A percentile compares a stretch with the other conserved stretches of the same genome.
Conservation (phyloP, 64 coral and sea anemone species). For the Montipora efflorescens region DNA sequence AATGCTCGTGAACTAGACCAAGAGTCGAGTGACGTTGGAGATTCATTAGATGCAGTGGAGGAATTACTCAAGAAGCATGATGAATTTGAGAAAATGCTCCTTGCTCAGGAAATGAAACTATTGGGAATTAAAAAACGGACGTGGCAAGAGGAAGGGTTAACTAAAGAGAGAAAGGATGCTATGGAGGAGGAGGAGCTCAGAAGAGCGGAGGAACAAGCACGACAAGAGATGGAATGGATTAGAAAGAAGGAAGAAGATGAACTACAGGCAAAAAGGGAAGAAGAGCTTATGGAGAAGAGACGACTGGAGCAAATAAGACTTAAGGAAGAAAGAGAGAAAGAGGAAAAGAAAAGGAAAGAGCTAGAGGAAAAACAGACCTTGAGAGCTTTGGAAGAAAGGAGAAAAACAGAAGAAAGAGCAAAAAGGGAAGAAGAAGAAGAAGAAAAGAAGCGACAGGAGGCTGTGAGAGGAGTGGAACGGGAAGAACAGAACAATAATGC, state of each 20-base stretch:
- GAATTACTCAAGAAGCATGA: slow-evolving; percentile 95
- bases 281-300: background rate
- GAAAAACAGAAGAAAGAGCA: slow-evolving; percentile 35
- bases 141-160: slow-evolving; percentile 63
- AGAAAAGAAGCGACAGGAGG: slow-evolving; percentile 37
- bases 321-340: background rate
- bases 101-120: slow-evolving; percentile 78
- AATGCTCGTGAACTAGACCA: slow-evolving; percentile 86
- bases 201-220: slow-evolving; percentile 17
- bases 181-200: slow-evolving; percentile 15
- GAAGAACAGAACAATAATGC: slow-evolving; percentile 28
- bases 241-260: slow-evolving; percentile 36
- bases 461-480: background rate
- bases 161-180: slow-evolving; percentile 51
- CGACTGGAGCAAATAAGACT: background rate
- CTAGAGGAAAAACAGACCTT: slow-evolving; percentile 48
- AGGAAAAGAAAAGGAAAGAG: slow-evolving; percentile 17
- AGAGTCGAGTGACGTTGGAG: slow-evolving; percentile 80
- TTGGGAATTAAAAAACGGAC: slow-evolving; percentile 59
- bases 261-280: background rate
- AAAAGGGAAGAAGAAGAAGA: slow-evolving; percentile 28
- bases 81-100: slow-evolving; percentile 90
- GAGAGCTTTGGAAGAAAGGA: background rate
- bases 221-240: slow-evolving; percentile 50
- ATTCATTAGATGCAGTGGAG: slow-evolving; percentile 90